Evolutionary conservation across 1,140 invertebrate species (phyloP).

Genomic region (Dendrolimus punctatus): DNA sequence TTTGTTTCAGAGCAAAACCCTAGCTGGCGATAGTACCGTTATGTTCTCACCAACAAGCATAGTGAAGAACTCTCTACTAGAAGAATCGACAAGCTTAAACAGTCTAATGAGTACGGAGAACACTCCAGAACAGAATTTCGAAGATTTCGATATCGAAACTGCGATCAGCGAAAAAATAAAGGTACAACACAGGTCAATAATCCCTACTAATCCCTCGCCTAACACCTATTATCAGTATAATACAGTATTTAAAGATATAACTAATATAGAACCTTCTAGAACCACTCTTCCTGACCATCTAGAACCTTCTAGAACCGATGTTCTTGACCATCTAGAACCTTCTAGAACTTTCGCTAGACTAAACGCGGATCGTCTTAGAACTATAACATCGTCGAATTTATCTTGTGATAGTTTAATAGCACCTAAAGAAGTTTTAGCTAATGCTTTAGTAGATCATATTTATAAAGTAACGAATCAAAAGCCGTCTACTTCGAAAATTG

Average conservation of each 20-base stretch:
- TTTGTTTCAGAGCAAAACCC: slow-evolving; percentile 84
- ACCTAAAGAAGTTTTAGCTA: slow-evolving; percentile 59
- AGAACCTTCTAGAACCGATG: slow-evolving; percentile 31
- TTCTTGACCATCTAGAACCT: slow-evolving; percentile 47
- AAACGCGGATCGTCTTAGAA: slow-evolving; percentile 61
- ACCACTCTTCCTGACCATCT: slow-evolving; percentile 4
- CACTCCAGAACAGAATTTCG: slow-evolving; percentile 52
- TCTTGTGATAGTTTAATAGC: slow-evolving; percentile 50
- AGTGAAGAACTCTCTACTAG: slow-evolving; percentile 74
- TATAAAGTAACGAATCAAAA: slow-evolving; percentile 72
- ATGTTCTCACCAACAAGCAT: slow-evolving; percentile 91
- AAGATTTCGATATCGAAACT: slow-evolving; percentile 53
- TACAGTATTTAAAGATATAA: slow-evolving; percentile 40
- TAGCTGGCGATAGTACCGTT: slow-evolving; percentile 83
- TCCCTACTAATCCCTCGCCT: slow-evolving; percentile 59
- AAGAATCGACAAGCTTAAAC: slow-evolving; percentile 66
- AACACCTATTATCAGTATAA: slow-evolving; percentile 29
- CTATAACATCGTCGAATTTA: slow-evolving; percentile 43
- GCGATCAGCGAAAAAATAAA: slow-evolving; percentile 57
- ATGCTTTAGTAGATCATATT: slow-evolving; percentile 64
- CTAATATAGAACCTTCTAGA: slow-evolving; percentile 8
- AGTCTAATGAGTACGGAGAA: slow-evolving; percentile 61
- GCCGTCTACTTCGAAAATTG: slow-evolving; percentile 61
- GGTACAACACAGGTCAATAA: slow-evolving; percentile 70
- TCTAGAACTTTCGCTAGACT: slow-evolving; percentile 56